Base-by-base conservation (phyloP, 2,797 vertebrate genomes). In the Remorina albescens region DNA sequence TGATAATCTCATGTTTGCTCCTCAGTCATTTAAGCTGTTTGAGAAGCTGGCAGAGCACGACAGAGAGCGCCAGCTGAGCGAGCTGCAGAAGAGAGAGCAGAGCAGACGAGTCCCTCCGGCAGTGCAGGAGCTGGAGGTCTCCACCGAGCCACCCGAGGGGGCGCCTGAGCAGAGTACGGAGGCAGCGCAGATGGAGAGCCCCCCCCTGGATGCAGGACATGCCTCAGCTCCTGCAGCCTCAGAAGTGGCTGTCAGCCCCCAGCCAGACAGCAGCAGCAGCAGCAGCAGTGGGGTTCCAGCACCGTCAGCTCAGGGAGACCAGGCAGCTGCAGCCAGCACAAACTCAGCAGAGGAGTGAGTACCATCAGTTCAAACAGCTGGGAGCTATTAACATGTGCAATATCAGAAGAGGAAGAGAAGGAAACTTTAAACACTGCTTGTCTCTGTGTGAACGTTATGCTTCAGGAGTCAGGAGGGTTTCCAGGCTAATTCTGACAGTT, bases 401-500 rank as follows among this genome's bases (percentile, higher is more conserved):
- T 9, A 19, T n/a, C 18, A n/a, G 42, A 9, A 46, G 42, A 46
- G 9, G 42, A 9, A 46, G 42, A 46, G 8, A n/a, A 42, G 19
- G 42, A 3, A 46, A 10, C 2, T 37, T 37, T 11, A 37, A 11
- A 37, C 36, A 3, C 10, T 23, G n/a, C 9, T 7, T 25, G n/a
- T 46, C n/a, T 34, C 0, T 53, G 21, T 65, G 16, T 65, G 4
- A 10, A 0, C 67, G 16, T 70, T 74, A 79, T 67, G 39, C 79
- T 71, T 51, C 79, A 98, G 97, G 86, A 80, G 49, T 51, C 95
- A 95, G 89, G 91, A 93, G 30, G 88, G 80, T 65, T 95, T 93
- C 79, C 97, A 98, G 93, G 89, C 88, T 3, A 93, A 97, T 75
- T 93, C 97, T 0, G 98, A 99, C 87, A 98, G 97, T 82, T 99